Evolutionary conservation across 2,113 vertebrate genomes (phyloP).

Genomic region (Taurulus bubalis): DNA sequence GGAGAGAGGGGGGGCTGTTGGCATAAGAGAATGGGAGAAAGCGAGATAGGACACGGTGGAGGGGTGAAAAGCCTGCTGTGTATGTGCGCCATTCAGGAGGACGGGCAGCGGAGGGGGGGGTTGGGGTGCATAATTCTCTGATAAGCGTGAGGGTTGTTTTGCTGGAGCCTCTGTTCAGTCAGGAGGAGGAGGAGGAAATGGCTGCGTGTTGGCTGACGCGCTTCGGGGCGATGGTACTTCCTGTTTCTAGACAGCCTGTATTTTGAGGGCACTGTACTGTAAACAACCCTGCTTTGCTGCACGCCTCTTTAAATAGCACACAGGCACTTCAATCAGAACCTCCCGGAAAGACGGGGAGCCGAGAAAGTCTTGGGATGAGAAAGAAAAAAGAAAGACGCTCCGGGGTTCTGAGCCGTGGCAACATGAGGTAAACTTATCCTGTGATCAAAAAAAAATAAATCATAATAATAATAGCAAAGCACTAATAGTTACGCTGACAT

Average conservation of each 20-base stretch:
- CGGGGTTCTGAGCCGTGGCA: constrained; percentile 6
- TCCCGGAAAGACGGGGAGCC: constrained; percentile 40
- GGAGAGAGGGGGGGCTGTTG: constrained; percentile 31
- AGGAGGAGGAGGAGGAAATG: constrained; percentile 71
- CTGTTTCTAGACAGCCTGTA: constrained; percentile 79
- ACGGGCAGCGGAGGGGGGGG: constrained; percentile 61
- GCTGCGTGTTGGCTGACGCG: constrained; percentile 61
- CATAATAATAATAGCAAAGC: constrained; percentile 16
- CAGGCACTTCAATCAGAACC: constrained; percentile 60
- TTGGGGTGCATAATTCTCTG: constrained; percentile 76
- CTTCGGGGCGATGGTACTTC: constrained; percentile 74
- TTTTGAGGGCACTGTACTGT: constrained; percentile 76
- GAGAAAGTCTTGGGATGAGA: constrained; percentile 25
- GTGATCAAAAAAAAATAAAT: constrained; percentile 14
- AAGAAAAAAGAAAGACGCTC: constrained; percentile 2
- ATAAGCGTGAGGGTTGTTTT: constrained; percentile 84
- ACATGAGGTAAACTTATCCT: constrained; percentile 7
- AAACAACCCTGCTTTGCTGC: constrained; percentile 69
- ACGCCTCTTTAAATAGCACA: constrained; percentile 78
- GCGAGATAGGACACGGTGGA: constrained; percentile 72
- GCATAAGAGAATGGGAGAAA: constrained; percentile 64
- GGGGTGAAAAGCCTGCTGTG: constrained; percentile 76
- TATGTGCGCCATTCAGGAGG: constrained; percentile 76
- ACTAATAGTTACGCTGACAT: constrained; percentile 32
- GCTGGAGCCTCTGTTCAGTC: constrained; percentile 66